Base-by-base conservation (phyloP, 2,888 invertebrate species). In the Seladonia tumulorum region DNA sequence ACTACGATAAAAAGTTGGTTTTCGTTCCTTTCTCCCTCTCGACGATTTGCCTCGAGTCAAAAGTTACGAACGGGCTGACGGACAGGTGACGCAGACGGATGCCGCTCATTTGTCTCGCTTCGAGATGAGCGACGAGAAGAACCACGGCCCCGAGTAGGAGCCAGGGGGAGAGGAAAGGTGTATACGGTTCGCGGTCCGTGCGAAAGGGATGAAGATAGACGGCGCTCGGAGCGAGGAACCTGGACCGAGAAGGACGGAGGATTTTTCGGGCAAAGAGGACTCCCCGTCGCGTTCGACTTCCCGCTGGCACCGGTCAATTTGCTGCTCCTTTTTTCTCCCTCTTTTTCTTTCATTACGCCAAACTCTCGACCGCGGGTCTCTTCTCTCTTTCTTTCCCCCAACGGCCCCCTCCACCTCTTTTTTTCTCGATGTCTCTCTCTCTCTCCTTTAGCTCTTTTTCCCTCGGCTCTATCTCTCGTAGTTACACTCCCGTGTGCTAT, bases 61-160 rank as follows among this genome's bases (percentile, higher is more conserved):
- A 93, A 93, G 92, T 94, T 94, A 93, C 92, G 92, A 92, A 93
- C 90, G 89, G 90, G 91, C 93, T 94, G 94, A 95, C 93, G 94
- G 95, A 94, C 94, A 94, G 94, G 94, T 95, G 95, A 95, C 95
- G 93, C 93, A 94, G 94, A 95, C 94, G 94, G 94, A 95, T 95
- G 94, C 94, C 93, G 94, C 94, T 94, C 94, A 94, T 94, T 95
- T 94, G 94, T 95, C 94, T 95, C 94, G 94, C 90, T 94, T 94
- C 94, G 94, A 93, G 93, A 93, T 91, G 93, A 93, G 89, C 91
- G 90, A 91, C 91, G 91, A 90, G 90, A 87, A 86, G 90, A 87
- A 87, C 85, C 63, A 29, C 63, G 18, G 18, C 25, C 63, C 25
- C 63, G 63, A 2, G 29, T 18, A 18, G 29, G 29, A 63, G 63